Base-by-base conservation (phyloP, 2,888 invertebrate species). In the Hypselothyrea guttata region DNA sequence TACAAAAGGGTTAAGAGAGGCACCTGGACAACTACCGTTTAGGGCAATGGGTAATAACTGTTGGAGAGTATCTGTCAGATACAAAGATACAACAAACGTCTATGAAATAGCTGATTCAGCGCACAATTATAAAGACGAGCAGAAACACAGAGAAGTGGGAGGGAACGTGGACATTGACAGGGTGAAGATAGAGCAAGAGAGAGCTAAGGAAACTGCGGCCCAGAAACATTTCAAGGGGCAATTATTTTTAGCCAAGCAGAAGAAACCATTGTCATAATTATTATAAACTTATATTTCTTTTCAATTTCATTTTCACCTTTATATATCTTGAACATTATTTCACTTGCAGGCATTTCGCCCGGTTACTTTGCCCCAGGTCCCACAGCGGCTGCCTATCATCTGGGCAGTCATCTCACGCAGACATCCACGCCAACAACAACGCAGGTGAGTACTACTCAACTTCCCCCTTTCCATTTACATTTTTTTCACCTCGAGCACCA, bases 311-410 rank as follows among this genome's bases (percentile, higher is more conserved):
- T 22, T 9, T 35, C 22, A 15, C 35, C 33, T 41, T 31, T 35
- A 40, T 22, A 35, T 46, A 30, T 31, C 37, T 18, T 41, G 38
- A 15, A 34, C 27, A 49, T 37, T 47, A 47, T 48, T 40, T 60
- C 38, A 72, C 55, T 86, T 87, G 63, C 82, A 90, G 90, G 90
- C 72, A 90, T 90, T 68, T 88, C 90, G 75, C 90, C 90, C 66
- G 88, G 90, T 71, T 90, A 90, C 84, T 90, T 90, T 75, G 89
- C 90, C 59, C 90, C 90, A 65, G 90, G 90, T 59, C 90, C 90
- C 84, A 71, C 84, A 63, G 90, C 90, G 76, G 89, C 89, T 65
- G 90, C 90, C 84, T 90, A 90, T 88, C 90, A 90, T 73, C 87
- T 90, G 87, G 89, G 90, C 84, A 90, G 90, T 77, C 90, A 90